A percentile compares a stretch with the other conserved stretches of the same genome.
phyloP scores from a whole-genome alignment of 2,888 invertebrate species.

The Corythucha ciliata region DNA sequence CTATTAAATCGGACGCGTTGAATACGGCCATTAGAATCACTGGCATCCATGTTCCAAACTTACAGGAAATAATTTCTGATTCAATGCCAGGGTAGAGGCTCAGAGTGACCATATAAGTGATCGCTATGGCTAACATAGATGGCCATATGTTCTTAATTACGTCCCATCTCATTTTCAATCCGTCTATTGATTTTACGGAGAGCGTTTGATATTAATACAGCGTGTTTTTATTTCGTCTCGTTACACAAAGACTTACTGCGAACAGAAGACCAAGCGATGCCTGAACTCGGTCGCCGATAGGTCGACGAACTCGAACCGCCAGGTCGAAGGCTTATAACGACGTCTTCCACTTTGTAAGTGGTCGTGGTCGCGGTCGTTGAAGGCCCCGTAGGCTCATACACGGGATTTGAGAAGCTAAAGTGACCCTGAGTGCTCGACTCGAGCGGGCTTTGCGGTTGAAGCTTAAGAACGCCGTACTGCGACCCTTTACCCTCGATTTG shows the following conservation, averaged over 20 bases:
- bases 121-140: conserved; percentile 79
- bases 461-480: conserved; percentile 65
- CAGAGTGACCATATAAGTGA: conserved; percentile 82
- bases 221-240: neutral
- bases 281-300: conserved; percentile 41
- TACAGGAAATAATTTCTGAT: conserved; percentile 77
- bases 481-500: conserved; percentile 45
- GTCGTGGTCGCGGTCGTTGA: conserved; percentile 38
- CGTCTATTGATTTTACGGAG: no score
- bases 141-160: conserved; percentile 79
- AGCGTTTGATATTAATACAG: no score
- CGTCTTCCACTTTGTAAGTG: conserved; percentile 52
- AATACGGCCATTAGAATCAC: conserved; percentile 82
- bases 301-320: conserved; percentile 26
- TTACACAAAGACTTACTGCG: conserved; percentile 42
- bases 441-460: conserved; percentile 49
- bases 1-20: conserved; percentile 76
- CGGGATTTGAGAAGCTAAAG: conserved; percentile 74
- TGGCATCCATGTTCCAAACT: conserved; percentile 81
- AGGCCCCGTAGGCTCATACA: conserved; percentile 60
- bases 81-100: conserved; percentile 85
- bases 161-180: conserved; percentile 61
- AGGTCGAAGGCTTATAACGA: conserved; percentile 47
- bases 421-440: conserved; percentile 42
- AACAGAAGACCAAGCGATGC: conserved; percentile 46